Evolutionary conservation across 2,888 invertebrate genomes (phyloP).

Genomic region (Fragum sueziense): DNA sequence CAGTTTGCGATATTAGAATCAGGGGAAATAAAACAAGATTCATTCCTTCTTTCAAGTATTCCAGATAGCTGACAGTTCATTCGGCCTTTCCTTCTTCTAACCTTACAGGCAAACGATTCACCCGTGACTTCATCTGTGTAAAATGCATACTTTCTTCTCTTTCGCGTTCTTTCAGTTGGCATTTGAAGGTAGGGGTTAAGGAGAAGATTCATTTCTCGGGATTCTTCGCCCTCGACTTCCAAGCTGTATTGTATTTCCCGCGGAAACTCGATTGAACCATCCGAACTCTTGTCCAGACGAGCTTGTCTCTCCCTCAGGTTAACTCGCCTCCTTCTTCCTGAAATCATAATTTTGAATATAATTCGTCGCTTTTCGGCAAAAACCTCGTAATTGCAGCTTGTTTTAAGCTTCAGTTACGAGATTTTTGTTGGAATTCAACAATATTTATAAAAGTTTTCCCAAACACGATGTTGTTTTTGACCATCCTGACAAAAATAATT

Average conservation of each 20-base stretch:
- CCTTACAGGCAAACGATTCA: conserved; percentile 14
- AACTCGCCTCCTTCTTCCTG: not conserved
- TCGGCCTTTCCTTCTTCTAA: not conserved
- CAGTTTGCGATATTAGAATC: conserved; percentile 9
- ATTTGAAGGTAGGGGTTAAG: conserved; percentile 3
- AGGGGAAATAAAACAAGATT: not conserved
- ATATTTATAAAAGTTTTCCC: too few species aligned
- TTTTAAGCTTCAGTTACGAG: too few species aligned
- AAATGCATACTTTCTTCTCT: not conserved
- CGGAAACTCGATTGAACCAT: conserved; percentile 6
- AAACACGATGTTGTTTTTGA: too few species aligned
- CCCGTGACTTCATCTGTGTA: not conserved
- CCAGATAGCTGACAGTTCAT: not conserved
- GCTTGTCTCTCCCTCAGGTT: not conserved
- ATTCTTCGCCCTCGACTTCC: not conserved
- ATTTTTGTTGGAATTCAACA: too few species aligned
- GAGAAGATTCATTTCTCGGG: not conserved
- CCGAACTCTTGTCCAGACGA: not conserved
- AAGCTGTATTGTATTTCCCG: not conserved
- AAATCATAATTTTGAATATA: too few species aligned
- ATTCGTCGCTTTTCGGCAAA: too few species aligned
- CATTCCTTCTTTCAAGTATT: not conserved
- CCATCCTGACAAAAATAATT: too few species aligned
- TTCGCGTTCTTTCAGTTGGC: not conserved
- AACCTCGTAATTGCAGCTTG: too few species aligned